Base-by-base conservation (phyloP, 2,797 vertebrate genomes). In the Capromys pilorides region DNA sequence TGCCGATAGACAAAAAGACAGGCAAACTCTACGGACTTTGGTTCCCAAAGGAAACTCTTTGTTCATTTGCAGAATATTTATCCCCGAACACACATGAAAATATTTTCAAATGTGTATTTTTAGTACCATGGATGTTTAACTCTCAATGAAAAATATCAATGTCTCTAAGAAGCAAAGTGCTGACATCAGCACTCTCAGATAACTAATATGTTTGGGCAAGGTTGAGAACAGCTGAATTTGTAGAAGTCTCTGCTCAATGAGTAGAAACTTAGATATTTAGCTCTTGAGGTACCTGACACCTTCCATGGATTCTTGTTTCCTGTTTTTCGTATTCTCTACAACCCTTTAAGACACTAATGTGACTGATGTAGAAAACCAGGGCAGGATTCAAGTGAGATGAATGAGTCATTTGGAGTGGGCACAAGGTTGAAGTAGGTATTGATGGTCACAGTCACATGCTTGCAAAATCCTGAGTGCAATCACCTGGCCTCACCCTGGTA, bases 21-120 rank as follows among this genome's bases (percentile, higher is more conserved):
- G 18, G 54, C 9, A 90, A 87, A 95, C 75, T 75, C 64, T 84
- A 1, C 21, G 54, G 39, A 77, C 22, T 93, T 81, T 54, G 71
- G 14, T 93, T 64, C 84, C 85, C n/a, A 57, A 93, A 78, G 51
- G 45, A 97, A 57, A 7, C 18, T n/a, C 69, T 90, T 67, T 69
- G 8, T 49, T 93, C 61, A 45, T 51, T 86, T 91, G 11, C 41
- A 67, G 36, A 81, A n/a, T 95, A 7, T 21, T 85, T 92, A 64
- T 64, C 33, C 24, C 10, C 88, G 21, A n/a, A 26, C 26, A 1
- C 16, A 83, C 28, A 62, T 51, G 61, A 69, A 75, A 86, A 83
- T 66, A 90, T 64, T 24, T 88, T 86, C 51, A 13, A 80, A 51
- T 77, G 62, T 88, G 18, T 85, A 22, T 36, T 80, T 89, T 87